Percentiles rank a stretch among this genome's conserved stretches.
Evolutionary conservation across 2,888 invertebrate genomes (phyloP).

Genomic region (Deilephila elpenor): DNA sequence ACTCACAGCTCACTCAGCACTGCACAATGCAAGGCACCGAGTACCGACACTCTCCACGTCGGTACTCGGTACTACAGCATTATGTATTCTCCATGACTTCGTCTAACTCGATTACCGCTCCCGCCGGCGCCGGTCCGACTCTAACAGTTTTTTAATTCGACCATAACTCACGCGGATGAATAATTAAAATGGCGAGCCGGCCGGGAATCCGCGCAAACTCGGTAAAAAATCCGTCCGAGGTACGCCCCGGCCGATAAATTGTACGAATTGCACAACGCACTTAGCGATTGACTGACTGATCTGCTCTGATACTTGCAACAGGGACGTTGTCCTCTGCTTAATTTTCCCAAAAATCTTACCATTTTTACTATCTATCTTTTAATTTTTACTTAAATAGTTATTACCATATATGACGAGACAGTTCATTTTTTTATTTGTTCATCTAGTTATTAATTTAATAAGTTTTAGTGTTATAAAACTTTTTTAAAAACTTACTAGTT

Average conservation of each 20-base stretch:
- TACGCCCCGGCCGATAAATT: constrained; percentile 74
- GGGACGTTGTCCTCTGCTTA: no score
- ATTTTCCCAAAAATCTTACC: no score
- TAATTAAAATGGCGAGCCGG: constrained; percentile 82
- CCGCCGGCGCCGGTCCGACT: constrained; percentile 80
- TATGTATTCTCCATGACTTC: constrained; percentile 80
- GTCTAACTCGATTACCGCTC: constrained; percentile 80
- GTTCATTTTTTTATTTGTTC: no score
- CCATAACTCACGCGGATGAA: constrained; percentile 85
- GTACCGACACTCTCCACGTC: neutral
- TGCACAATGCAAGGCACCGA: neutral
- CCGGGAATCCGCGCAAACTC: constrained; percentile 73
- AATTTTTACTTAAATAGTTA: no score
- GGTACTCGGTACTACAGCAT: constrained; percentile 47
- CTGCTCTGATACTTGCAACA: constrained; percentile 37
- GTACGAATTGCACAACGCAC: constrained; percentile 78
- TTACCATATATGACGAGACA: no score
- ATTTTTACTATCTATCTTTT: no score
- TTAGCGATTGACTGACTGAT: constrained; percentile 67
- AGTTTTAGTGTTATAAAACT: no score
- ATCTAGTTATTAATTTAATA: no score
- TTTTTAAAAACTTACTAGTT: no score
- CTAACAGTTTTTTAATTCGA: constrained; percentile 86
- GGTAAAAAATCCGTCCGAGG: constrained; percentile 71
- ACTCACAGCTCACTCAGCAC: neutral